Percentiles rank a stretch among this genome's conserved stretches.
Evolutionary conservation across 2,797 vertebrate genomes (phyloP).

Genomic region (Aphelocoma californica): DNA sequence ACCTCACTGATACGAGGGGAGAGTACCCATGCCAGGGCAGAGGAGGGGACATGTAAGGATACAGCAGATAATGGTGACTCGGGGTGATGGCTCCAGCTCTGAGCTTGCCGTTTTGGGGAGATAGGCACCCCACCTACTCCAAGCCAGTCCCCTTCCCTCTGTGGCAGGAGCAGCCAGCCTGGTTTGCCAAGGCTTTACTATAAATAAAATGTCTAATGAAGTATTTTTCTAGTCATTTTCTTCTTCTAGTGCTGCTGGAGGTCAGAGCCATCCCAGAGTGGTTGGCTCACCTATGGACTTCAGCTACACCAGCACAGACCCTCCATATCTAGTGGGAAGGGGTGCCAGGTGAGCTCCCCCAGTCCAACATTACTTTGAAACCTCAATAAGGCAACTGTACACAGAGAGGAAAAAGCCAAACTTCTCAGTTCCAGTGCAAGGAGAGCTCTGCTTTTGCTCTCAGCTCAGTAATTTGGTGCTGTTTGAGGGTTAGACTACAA

Average conservation of each 20-base stretch:
- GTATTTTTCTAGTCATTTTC: background rate
- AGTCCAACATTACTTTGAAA: background rate
- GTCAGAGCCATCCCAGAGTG: background rate
- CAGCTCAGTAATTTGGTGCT: background rate
- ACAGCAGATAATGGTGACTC: background rate
- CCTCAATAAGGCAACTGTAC: background rate
- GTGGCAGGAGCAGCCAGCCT: background rate
- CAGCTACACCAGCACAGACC: background rate
- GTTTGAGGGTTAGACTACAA: background rate
- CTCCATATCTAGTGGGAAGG: background rate
- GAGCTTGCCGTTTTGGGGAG: background rate
- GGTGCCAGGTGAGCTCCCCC: background rate
- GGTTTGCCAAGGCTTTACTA: background rate
- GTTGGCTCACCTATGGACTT: background rate
- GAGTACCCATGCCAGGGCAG: conserved; percentile 21
- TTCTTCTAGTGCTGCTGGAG: background rate
- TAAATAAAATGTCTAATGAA: background rate
- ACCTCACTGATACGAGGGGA: conserved; percentile 31
- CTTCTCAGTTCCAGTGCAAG: background rate
- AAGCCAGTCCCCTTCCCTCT: background rate
- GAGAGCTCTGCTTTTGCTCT: background rate
- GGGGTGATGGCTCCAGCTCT: background rate
- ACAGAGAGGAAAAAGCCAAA: background rate
- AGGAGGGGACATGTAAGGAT: background rate
- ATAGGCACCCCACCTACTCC: background rate